phyloP scores from a whole-genome alignment of 2,888 invertebrate species.

The Macropis europaea region DNA sequence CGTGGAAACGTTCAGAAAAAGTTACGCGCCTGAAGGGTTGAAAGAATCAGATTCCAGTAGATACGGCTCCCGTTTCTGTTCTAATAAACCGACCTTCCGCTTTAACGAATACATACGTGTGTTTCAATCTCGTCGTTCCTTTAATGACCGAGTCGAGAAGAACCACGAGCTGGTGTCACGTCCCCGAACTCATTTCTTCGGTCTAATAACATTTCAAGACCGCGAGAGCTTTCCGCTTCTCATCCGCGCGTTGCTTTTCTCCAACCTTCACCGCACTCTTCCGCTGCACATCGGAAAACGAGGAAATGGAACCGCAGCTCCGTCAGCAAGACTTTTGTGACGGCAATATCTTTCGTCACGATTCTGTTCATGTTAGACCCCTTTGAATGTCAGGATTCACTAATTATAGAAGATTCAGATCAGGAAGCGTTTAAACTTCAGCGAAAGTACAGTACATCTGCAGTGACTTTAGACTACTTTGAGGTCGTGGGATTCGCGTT shows the following conservation, averaged over 20 bases:
- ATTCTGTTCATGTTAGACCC: no score
- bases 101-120: not conserved
- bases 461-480: no score
- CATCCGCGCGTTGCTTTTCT: not conserved
- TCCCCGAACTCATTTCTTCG: not conserved
- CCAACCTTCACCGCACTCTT: not conserved
- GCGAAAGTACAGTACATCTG: no score
- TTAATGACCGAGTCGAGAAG: not conserved
- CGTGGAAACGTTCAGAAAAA: not conserved
- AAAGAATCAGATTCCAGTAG: not conserved
- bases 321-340: not conserved
- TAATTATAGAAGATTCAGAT: no score
- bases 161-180: not conserved
- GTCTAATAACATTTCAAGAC: slow-evolving; percentile 11
- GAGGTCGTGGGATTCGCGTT: no score
- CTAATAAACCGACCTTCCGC: not conserved
- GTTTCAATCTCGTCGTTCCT: not conserved
- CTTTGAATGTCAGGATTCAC: no score
- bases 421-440: no score
- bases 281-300: not conserved
- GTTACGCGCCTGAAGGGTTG: not conserved
- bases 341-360: not conserved
- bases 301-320: slow-evolving; percentile 1
- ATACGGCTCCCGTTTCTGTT: not conserved
- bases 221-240: not conserved